Conservation (phyloP, 2,888 invertebrate genomes). For the Unio delphinus region DNA sequence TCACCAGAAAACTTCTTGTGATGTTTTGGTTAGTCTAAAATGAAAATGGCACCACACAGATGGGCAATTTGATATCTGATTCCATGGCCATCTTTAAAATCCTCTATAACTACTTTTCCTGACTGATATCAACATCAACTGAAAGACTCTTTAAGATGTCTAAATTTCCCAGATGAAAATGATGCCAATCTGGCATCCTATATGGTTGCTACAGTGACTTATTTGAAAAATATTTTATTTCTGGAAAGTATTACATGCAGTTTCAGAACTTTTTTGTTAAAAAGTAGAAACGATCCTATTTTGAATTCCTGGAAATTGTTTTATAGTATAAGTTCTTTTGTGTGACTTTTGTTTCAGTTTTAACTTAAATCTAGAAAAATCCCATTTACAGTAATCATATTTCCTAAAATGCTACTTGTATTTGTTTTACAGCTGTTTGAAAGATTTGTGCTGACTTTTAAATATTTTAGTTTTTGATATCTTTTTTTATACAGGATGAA, state of each 20-base stretch:
- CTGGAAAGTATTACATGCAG: too few relatives aligned
- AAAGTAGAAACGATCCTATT: background rate
- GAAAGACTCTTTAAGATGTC: background rate
- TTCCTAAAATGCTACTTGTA: background rate
- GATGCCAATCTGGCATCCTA: background rate
- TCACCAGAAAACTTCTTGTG: too few relatives aligned
- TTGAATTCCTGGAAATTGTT: too few relatives aligned
- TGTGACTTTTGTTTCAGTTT: background rate
- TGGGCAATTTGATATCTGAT: too few relatives aligned
- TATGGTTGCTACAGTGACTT: too few relatives aligned
- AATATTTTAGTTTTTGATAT: background rate
- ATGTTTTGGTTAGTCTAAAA: too few relatives aligned
- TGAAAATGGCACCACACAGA: too few relatives aligned
- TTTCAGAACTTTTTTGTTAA: background rate
- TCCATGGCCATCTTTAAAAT: too few relatives aligned
- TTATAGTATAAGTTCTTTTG: background rate
- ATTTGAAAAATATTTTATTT: background rate
- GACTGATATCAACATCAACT: too few relatives aligned
- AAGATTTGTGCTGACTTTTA: background rate
- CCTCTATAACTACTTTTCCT: too few relatives aligned
- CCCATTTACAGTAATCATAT: too few relatives aligned
- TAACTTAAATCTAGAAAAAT: background rate
- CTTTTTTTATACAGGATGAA: constrained; percentile 18
- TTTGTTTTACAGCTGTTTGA: constrained; percentile 4
- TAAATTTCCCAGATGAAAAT: background rate